phyloP scores from a whole-genome alignment of 2,113 vertebrate species.

The Campylorhamphus procurvoides region DNA sequence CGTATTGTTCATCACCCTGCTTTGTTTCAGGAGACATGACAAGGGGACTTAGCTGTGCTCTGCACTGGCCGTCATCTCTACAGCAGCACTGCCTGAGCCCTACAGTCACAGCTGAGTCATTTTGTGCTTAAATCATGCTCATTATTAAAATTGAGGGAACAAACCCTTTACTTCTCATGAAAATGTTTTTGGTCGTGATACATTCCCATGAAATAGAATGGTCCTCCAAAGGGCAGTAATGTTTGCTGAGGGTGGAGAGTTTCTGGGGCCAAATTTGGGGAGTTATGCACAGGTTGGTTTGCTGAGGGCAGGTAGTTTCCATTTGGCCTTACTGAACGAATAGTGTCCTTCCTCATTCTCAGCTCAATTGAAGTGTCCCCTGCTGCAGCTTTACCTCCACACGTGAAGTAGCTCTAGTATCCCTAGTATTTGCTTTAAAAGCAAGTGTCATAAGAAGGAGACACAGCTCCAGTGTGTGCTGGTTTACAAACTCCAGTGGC shows the following conservation, averaged over 20 bases:
- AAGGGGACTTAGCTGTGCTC: background rate
- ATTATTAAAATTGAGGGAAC: background rate
- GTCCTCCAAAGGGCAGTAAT: background rate
- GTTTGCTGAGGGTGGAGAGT: background rate
- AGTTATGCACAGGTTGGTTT: background rate
- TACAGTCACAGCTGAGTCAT: background rate
- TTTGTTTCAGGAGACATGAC: background rate
- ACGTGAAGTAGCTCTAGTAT: background rate
- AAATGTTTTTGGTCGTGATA: background rate
- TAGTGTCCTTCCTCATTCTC: conserved; percentile 3
- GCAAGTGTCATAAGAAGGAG: background rate
- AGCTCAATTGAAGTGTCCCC: background rate
- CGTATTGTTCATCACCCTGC: fast-evolving
- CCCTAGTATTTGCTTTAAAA: background rate
- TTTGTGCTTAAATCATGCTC: background rate
- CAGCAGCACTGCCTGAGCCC: background rate
- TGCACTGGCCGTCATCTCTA: fast-evolving
- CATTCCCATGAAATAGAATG: background rate
- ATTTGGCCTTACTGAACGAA: background rate
- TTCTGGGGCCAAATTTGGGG: background rate
- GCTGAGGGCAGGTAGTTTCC: background rate
- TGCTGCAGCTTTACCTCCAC: background rate
- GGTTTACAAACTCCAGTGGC: background rate
- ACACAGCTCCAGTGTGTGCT: background rate
- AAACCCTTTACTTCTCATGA: background rate